Evolutionary conservation across 2,797 vertebrate genomes (phyloP).

Genomic region (Lepus townsendii): DNA sequence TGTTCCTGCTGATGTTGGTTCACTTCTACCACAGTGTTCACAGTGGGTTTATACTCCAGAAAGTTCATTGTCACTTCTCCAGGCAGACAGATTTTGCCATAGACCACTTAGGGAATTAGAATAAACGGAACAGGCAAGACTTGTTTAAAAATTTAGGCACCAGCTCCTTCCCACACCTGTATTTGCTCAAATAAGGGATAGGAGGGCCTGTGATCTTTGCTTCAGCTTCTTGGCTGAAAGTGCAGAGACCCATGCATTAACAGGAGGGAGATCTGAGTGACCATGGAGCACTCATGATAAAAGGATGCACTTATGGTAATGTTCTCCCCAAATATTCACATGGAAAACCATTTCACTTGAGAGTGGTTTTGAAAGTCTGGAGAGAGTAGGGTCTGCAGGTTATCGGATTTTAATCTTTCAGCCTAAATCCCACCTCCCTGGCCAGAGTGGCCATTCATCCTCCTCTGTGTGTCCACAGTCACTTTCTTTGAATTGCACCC

Average conservation of each 20-base stretch:
- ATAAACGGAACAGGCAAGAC: neutral
- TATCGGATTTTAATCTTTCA: neutral
- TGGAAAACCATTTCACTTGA: neutral
- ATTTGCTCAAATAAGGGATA: neutral
- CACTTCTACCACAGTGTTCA: neutral
- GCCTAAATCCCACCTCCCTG: neutral
- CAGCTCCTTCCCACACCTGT: neutral
- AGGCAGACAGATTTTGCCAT: neutral
- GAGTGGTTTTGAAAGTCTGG: neutral
- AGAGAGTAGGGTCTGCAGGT: neutral
- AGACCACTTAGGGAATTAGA: neutral
- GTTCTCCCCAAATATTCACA: neutral
- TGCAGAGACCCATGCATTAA: neutral
- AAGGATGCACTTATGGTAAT: neutral
- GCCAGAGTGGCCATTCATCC: neutral
- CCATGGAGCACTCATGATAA: neutral
- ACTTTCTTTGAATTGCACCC: neutral
- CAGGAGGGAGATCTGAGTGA: neutral
- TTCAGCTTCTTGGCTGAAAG: neutral
- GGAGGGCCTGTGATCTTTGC: neutral
- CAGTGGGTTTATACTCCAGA: constrained; percentile 5
- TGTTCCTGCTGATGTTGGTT: neutral
- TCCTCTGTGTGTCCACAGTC: neutral
- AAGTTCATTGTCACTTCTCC: neutral
- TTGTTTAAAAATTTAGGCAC: constrained; percentile 2